Conservation (phyloP, 2,888 invertebrate genomes). For the Polyommatus iphigenia region DNA sequence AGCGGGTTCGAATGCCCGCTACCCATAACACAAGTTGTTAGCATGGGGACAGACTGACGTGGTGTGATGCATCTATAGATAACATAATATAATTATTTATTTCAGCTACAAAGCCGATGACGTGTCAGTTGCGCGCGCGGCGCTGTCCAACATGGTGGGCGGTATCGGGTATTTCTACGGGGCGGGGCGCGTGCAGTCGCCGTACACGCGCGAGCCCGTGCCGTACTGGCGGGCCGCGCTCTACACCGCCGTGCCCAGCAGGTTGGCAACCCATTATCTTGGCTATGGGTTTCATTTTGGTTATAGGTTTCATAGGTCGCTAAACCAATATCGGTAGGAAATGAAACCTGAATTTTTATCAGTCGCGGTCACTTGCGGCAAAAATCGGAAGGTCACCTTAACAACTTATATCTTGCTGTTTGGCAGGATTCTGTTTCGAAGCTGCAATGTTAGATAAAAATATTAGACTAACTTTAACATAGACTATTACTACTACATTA, state of each 20-base stretch:
- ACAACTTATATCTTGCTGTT: too few relatives aligned
- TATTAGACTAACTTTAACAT: too few relatives aligned
- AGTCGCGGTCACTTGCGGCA: too few relatives aligned
- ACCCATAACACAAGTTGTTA: background rate
- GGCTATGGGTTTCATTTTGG: too few relatives aligned
- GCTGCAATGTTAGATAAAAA: too few relatives aligned
- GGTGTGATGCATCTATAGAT: background rate
- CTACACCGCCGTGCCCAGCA: slow-evolving; percentile 93
- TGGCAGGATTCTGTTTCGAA: too few relatives aligned
- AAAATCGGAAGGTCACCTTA: too few relatives aligned
- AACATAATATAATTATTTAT: slow-evolving; percentile 25
- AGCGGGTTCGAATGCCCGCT: too few relatives aligned
- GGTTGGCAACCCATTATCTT: slow-evolving; percentile 44
- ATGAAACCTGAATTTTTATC: too few relatives aligned
- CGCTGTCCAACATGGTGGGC: slow-evolving; percentile 96
- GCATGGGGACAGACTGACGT: background rate
- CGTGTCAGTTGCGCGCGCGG: slow-evolving; percentile 88
- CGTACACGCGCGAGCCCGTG: slow-evolving; percentile 90
- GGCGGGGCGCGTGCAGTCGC: slow-evolving; percentile 89
- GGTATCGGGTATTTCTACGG: slow-evolving; percentile 99
- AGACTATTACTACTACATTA: too few relatives aligned
- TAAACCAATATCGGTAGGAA: too few relatives aligned
- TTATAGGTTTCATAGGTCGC: too few relatives aligned
- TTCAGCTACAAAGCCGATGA: slow-evolving; percentile 81
- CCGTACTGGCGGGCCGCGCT: slow-evolving; percentile 96